phyloP scores from a whole-genome alignment of 2,113 vertebrate genomes.

The Australoheros scitulus region DNA sequence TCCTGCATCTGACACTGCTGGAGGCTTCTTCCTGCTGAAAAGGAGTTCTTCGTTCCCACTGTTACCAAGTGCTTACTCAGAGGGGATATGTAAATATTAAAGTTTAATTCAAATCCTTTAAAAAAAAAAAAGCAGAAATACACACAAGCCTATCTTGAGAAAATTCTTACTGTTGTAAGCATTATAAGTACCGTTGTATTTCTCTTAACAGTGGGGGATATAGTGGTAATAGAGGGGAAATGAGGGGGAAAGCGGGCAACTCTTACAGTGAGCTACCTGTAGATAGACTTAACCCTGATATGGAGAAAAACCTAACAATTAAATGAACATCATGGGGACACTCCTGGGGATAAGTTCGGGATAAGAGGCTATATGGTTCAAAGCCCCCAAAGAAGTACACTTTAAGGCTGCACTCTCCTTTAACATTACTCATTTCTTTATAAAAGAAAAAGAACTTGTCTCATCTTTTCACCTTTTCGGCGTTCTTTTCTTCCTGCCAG shows the following conservation, averaged over 20 bases:
- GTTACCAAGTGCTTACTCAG: not conserved
- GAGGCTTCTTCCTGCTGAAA: not conserved
- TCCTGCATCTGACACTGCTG: not conserved
- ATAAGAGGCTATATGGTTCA: conserved; percentile 59
- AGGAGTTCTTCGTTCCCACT: not conserved
- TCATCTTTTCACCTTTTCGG: conserved; percentile 66
- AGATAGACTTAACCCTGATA: conserved; percentile 31
- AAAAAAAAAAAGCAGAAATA: conserved; percentile 16
- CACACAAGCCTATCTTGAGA: not conserved
- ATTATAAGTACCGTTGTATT: not conserved
- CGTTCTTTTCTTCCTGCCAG: conserved; percentile 63
- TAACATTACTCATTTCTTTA: conserved; percentile 61
- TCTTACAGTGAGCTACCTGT: conserved; percentile 35
- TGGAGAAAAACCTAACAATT: conserved; percentile 51
- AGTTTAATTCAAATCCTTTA: conserved; percentile 19
- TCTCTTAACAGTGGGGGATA: conserved; percentile 14
- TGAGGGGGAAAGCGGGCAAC: not conserved
- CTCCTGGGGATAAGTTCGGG: conserved; percentile 62
- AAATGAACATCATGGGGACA: conserved; percentile 52
- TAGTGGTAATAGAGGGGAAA: conserved; percentile 7
- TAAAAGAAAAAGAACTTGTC: conserved; percentile 49
- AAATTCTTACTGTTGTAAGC: conserved; percentile 24
- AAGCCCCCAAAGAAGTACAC: conserved; percentile 62
- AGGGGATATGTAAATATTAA: conserved; percentile 25
- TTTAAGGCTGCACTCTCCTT: conserved; percentile 60